Evolutionary conservation across 2,113 vertebrate genomes (phyloP), one percentile per base, ranked within the genome.

Genomic region (Phyllostomus hastatus): DNA sequence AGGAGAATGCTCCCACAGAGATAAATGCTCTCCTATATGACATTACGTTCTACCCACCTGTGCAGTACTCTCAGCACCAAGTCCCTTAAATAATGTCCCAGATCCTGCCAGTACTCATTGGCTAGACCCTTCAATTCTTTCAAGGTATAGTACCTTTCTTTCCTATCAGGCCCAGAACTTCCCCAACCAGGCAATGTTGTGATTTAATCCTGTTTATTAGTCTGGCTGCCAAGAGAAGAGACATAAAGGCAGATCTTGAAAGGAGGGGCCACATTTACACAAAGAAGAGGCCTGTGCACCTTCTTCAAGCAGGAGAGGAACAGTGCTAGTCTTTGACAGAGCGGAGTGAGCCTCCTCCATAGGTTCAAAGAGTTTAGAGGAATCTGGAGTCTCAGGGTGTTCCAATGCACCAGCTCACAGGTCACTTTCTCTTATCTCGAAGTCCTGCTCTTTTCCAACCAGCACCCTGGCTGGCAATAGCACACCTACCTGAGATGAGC

Each of bases 211-310:
- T 82, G 50, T 73, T 76, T 81, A 90, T 52, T 86, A 66, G 52
- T 75, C 92, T 95, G 54, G 41, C 70, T 97, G 35, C 67, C 54
- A 80, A 79, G 54, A 93, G 33, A 94, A 16, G 64, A 43, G 64
- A 82, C 48, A 9, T 20, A 17, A 43, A 20, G 31, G 61, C 31
- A 76, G 76, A 57, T 81, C 59, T 69, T 82, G 9, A 88, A 88
- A 35, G 11, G 19, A 17, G 38, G 24, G 31, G 31, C 50, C 28
- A 59, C 66, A 59, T 82, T 57, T 91, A 16, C 80, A 7, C 24
- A 78, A 78, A 38, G 41, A 64, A 90, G 76, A 90, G 43, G 28
- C 11, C 33, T 92, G 57, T 59, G 11, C 22, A n/a, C 54, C 81
- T 72, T 75, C 12, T 31, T 93, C 57, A 87, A 84, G 67, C 33